Conservation (phyloP, 2,113 vertebrate genomes). For the Saccopteryx bilineata region DNA sequence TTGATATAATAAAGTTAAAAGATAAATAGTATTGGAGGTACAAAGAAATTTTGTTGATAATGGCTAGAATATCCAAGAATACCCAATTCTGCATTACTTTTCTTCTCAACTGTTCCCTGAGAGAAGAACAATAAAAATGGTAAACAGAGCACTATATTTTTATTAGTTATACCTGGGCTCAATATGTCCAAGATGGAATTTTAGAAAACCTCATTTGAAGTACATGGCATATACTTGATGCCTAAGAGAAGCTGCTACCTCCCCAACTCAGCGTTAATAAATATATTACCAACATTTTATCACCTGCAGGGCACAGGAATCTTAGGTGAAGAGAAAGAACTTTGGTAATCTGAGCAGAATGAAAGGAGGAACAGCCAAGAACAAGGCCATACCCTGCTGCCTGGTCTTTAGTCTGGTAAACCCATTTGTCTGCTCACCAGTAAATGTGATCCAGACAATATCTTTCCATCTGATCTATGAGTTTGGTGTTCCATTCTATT, state of each 20-base stretch:
- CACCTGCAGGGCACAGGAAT: background rate
- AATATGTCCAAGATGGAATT: background rate
- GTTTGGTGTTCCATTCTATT: background rate
- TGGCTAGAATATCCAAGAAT: background rate
- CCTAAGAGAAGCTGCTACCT: background rate
- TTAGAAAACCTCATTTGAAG: slow-evolving; percentile 43
- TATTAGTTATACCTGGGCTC: background rate
- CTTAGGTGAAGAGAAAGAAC: background rate
- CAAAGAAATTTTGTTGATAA: background rate
- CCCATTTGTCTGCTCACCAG: background rate
- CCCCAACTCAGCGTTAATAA: background rate
- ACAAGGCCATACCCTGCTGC: background rate
- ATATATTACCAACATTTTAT: slow-evolving; percentile 5
- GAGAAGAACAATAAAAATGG: background rate
- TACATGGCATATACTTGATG: background rate
- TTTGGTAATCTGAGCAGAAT: background rate
- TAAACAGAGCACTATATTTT: slow-evolving; percentile 4
- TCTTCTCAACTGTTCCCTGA: background rate
- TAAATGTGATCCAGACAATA: background rate
- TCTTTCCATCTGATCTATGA: background rate
- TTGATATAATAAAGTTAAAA: slow-evolving; percentile 30
- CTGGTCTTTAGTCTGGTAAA: background rate
- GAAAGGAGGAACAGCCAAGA: background rate
- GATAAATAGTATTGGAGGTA: background rate
- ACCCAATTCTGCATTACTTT: background rate